phyloP scores from a whole-genome alignment of 2,797 vertebrate species.

The Peromyscus aztecus region DNA sequence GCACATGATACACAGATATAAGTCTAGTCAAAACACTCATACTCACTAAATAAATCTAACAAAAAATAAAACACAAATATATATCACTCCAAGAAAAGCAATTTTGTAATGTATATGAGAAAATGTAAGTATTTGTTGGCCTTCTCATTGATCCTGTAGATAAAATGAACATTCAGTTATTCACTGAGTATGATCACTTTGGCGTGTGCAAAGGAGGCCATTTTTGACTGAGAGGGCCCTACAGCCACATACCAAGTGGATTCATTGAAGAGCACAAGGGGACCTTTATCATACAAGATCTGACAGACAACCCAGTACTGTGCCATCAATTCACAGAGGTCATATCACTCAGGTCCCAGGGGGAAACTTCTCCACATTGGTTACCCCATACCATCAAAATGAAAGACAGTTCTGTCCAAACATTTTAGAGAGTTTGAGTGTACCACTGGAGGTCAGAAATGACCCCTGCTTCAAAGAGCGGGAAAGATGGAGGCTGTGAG shows the following conservation, averaged over 20 bases:
- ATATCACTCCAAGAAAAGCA: neutral
- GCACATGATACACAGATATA: neutral
- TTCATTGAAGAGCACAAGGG: neutral
- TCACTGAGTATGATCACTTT: neutral
- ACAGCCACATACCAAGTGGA: neutral
- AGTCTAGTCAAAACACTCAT: neutral
- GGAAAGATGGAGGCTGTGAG: neutral
- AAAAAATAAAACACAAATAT: neutral
- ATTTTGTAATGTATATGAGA: neutral
- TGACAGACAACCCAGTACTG: neutral
- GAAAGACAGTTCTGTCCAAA: slow-evolving; percentile 16
- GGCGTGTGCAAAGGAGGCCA: neutral
- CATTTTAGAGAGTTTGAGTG: neutral
- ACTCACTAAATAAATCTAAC: neutral
- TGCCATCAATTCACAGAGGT: neutral
- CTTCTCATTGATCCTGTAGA: slow-evolving; percentile 29
- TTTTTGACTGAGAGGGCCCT: neutral
- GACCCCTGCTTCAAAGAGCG: neutral
- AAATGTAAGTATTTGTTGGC: neutral
- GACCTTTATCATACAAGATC: neutral
- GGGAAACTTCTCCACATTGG: neutral
- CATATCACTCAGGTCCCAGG: neutral
- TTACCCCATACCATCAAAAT: slow-evolving; percentile 14
- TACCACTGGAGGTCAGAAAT: neutral
- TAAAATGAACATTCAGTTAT: neutral